phyloP scores from a whole-genome alignment of 2,113 vertebrate species.

The Bothrops jararaca region DNA sequence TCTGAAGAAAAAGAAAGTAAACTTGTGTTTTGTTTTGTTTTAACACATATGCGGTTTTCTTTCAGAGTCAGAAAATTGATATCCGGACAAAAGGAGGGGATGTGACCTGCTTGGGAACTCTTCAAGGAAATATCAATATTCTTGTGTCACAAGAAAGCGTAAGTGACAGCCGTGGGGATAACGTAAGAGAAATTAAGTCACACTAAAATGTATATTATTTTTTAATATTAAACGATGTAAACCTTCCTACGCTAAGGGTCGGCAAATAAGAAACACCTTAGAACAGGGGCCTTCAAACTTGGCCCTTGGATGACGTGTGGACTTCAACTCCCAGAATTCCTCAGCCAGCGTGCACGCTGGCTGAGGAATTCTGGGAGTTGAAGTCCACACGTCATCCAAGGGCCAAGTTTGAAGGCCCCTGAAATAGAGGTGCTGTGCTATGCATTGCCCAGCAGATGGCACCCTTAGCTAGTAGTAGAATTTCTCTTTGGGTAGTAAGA shows the following conservation, averaged over 20 bases:
- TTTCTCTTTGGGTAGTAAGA: background rate
- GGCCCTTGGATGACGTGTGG: too few relatives aligned
- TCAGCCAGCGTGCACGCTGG: too few relatives aligned
- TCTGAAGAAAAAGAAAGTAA: background rate
- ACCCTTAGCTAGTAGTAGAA: background rate
- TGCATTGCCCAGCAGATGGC: slow-evolving; percentile 64
- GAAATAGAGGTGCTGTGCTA: background rate
- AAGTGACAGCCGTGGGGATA: slow-evolving; percentile 41
- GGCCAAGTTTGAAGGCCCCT: too few relatives aligned
- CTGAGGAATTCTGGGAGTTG: too few relatives aligned
- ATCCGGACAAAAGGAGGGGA: slow-evolving; percentile 81
- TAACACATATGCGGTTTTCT: slow-evolving; percentile 36
- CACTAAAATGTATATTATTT: background rate
- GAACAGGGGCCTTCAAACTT: too few relatives aligned
- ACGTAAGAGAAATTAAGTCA: background rate
- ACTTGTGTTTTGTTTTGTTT: background rate
- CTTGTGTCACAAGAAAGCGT: slow-evolving; percentile 80
- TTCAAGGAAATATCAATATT: slow-evolving; percentile 88
- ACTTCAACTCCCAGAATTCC: too few relatives aligned
- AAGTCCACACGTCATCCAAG: too few relatives aligned
- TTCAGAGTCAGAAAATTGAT: slow-evolving; percentile 81
- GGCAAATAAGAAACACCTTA: too few relatives aligned
- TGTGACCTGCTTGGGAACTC: slow-evolving; percentile 82
- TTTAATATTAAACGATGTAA: background rate
- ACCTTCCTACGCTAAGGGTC: too few relatives aligned